phyloP scores from a whole-genome alignment of 2,797 vertebrate species.

The Sebastes hopkinsi region DNA sequence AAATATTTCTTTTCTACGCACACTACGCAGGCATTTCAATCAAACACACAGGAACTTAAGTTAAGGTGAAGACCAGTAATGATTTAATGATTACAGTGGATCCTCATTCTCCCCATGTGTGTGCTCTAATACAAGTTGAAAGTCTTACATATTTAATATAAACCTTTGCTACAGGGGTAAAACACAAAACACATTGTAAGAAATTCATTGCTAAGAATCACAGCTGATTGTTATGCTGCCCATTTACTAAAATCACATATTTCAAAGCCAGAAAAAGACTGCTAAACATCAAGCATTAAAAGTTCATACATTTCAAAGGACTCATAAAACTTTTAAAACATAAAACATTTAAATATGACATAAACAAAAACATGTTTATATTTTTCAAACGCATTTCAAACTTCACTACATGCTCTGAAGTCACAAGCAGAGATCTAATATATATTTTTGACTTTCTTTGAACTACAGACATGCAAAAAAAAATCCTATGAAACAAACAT shows the following conservation, averaged over 20 bases:
- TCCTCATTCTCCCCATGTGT: neutral
- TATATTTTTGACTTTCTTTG: too few relatives aligned
- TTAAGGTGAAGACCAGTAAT: neutral
- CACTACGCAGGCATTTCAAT: neutral
- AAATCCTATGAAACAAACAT: neutral
- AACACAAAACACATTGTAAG: neutral
- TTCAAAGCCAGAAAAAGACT: neutral
- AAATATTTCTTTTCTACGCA: neutral
- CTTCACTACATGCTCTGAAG: neutral
- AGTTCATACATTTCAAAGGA: neutral
- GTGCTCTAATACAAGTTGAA: too few relatives aligned
- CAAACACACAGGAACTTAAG: neutral
- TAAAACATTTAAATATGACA: constrained; percentile 13
- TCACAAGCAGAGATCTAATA: neutral
- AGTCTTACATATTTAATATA: neutral
- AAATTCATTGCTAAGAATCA: neutral
- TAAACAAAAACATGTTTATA: constrained; percentile 2
- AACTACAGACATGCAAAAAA: neutral
- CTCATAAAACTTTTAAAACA: neutral
- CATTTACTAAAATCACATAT: neutral
- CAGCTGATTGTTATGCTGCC: neutral
- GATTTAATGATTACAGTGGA: neutral
- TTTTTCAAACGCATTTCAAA: neutral
- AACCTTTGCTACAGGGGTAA: neutral
- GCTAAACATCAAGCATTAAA: neutral